phyloP scores from a whole-genome alignment of 2,888 invertebrate species.

The Drosophila diplacantha region DNA sequence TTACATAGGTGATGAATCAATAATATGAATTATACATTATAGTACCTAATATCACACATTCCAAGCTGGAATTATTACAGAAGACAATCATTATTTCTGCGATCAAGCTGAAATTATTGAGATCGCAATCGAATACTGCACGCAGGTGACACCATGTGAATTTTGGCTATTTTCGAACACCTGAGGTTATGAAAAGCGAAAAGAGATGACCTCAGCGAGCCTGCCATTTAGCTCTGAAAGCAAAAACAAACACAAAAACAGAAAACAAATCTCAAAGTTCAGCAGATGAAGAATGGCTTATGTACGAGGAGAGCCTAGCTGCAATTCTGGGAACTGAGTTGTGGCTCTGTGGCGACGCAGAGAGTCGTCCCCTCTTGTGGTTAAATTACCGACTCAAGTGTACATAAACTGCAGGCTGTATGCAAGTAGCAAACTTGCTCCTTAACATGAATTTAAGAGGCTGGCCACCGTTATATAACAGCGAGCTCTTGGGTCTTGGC shows the following conservation, averaged over 20 bases:
- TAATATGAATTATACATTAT: constrained; percentile 8
- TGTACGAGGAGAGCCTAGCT: constrained; percentile 10
- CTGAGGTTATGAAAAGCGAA: constrained; percentile 35
- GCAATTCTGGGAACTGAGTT: constrained; percentile 13
- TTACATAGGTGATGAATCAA: constrained; percentile 12
- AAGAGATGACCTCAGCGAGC: constrained; percentile 34
- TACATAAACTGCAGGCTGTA: constrained; percentile 23
- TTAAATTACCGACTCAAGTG: constrained; percentile 25
- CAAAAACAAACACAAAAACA: neutral
- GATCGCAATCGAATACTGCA: constrained; percentile 2
- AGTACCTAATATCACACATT: constrained; percentile 9
- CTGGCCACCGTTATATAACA: constrained; percentile 64
- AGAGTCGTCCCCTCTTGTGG: constrained; percentile 23
- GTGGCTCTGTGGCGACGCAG: neutral
- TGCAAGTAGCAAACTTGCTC: constrained; percentile 28
- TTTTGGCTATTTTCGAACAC: constrained; percentile 2
- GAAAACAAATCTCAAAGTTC: constrained; percentile 45
- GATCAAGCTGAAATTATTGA: neutral
- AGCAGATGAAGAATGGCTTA: constrained; percentile 49
- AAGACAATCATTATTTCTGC: neutral
- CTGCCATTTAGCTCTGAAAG: constrained; percentile 34
- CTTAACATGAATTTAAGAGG: constrained; percentile 57
- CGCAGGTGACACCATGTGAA: constrained; percentile 6
- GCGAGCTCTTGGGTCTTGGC: constrained; percentile 30
- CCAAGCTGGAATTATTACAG: neutral